phyloP scores from a whole-genome alignment of 2,797 vertebrate genomes.

The Hyperoplus lanceolatus region DNA sequence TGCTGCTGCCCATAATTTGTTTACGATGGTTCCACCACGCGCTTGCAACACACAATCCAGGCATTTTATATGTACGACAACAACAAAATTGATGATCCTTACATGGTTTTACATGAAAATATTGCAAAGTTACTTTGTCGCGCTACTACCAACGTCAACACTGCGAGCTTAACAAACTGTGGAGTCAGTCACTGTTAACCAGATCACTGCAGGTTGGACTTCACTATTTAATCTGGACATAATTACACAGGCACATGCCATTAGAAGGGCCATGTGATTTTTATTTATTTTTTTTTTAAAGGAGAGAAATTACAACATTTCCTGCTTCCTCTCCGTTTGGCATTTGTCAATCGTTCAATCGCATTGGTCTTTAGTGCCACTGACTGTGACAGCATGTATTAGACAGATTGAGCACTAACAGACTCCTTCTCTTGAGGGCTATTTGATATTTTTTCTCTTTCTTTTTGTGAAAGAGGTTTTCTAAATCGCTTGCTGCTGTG shows the following conservation, averaged over 20 bases:
- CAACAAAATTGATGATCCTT: not conserved
- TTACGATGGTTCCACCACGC: constrained; percentile 10
- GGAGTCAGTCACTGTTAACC: not conserved
- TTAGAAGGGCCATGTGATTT: not conserved
- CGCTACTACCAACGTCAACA: not conserved
- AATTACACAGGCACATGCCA: not conserved
- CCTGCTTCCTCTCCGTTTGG: not conserved
- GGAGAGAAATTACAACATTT: not conserved
- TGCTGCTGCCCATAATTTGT: constrained; percentile 12
- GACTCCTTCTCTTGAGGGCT: not conserved
- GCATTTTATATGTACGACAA: not conserved
- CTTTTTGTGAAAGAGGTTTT: not conserved
- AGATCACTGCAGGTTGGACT: not conserved
- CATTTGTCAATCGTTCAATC: too few species aligned
- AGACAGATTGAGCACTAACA: not conserved
- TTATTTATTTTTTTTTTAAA: not conserved
- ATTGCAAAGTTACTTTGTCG: not conserved
- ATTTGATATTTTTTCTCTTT: not conserved
- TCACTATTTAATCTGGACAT: not conserved
- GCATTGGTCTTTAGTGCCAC: too few species aligned
- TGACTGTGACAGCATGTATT: not conserved
- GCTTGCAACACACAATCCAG: not conserved
- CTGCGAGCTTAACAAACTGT: not conserved
- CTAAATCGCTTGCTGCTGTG: not conserved
- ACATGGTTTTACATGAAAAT: not conserved